These are phyloP conservation scores for Archips xylosteana DNA, from an alignment of 2,888 invertebrate genomes.

Conservation along the genomic window DNA sequence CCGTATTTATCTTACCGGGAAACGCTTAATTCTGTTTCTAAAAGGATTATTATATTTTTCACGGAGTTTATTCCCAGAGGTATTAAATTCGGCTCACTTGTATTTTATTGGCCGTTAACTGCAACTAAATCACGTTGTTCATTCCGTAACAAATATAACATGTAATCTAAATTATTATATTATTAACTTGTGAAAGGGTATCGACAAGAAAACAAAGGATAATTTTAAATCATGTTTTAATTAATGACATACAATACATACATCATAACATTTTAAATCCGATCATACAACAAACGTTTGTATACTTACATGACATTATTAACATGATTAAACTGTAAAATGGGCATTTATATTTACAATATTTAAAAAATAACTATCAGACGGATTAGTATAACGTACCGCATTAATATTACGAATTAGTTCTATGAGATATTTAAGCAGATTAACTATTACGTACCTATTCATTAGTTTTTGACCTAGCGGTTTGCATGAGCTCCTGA, in stretches of 20 bases:
- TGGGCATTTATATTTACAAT: slow-evolving; percentile 51
- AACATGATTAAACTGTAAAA: slow-evolving; percentile 49
- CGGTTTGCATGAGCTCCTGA: slow-evolving; percentile 3
- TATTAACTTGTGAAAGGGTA: slow-evolving; percentile 11
- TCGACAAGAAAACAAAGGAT: slow-evolving; percentile 51
- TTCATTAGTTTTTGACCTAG: neutral
- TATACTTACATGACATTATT: slow-evolving; percentile 51
- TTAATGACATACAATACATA: slow-evolving; percentile 67
- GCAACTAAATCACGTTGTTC: too few species aligned
- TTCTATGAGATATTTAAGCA: slow-evolving; percentile 27
- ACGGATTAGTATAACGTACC: slow-evolving; percentile 51
- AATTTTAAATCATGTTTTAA: slow-evolving; percentile 69
- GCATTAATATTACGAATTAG: slow-evolving; percentile 37
- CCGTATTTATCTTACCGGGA: slow-evolving; percentile 57
- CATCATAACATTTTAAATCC: slow-evolving; percentile 71
- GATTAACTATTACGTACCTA: slow-evolving; percentile 19
- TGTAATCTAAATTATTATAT: neutral
- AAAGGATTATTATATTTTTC: slow-evolving; percentile 37
- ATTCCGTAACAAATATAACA: too few species aligned
- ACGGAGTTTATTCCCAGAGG: slow-evolving; percentile 14
- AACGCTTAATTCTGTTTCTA: slow-evolving; percentile 48
- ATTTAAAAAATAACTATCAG: slow-evolving; percentile 48
- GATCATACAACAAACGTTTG: slow-evolving; percentile 67
- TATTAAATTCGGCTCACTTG: neutral
- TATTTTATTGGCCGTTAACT: neutral